Percentiles rank a stretch among this genome's conserved stretches.
Conservation (phyloP, 2,888 invertebrate species). For the Rhagonycha fulva region DNA sequence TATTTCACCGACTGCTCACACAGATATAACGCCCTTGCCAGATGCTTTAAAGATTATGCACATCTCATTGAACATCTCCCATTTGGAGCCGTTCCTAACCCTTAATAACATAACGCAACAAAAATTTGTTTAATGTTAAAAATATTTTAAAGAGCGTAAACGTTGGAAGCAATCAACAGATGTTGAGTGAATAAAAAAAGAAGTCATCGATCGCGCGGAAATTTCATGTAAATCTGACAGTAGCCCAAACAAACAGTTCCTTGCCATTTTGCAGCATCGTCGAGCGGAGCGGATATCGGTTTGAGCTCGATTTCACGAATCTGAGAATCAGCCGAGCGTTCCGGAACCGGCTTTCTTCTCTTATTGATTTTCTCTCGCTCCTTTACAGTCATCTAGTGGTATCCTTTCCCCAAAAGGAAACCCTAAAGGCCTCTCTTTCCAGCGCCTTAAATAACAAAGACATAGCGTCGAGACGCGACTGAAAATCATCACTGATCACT, state of each 20-base stretch:
- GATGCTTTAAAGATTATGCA: slow-evolving; percentile 47
- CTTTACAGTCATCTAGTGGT: slow-evolving; percentile 42
- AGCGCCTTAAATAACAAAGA: slow-evolving; percentile 39
- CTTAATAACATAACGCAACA: not conserved
- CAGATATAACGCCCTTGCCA: slow-evolving; percentile 43
- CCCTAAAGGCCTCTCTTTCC: slow-evolving; percentile 33
- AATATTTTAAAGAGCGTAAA: not conserved
- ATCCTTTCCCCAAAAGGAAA: slow-evolving; percentile 36
- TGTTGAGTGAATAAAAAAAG: slow-evolving; percentile 22
- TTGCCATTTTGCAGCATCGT: slow-evolving; percentile 54
- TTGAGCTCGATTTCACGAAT: slow-evolving; percentile 57
- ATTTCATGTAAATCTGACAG: slow-evolving; percentile 50
- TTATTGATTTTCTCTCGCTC: slow-evolving; percentile 56
- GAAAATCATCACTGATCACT: slow-evolving; percentile 49
- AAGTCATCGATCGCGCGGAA: slow-evolving; percentile 36
- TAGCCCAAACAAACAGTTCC: slow-evolving; percentile 52
- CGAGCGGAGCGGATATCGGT: slow-evolving; percentile 55
- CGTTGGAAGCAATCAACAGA: slow-evolving; percentile 5
- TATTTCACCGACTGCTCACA: slow-evolving; percentile 45
- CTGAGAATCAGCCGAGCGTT: slow-evolving; percentile 58
- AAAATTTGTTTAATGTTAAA: not conserved
- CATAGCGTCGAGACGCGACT: slow-evolving; percentile 39
- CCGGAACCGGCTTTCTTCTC: slow-evolving; percentile 58
- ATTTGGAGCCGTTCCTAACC: not conserved
- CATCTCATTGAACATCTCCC: slow-evolving; percentile 42